A percentile compares a stretch with the other conserved stretches of the same genome.
These are phyloP conservation scores for Chaetodon auriga DNA, from an alignment of 2,113 vertebrate genomes.

Conservation along the genomic window DNA sequence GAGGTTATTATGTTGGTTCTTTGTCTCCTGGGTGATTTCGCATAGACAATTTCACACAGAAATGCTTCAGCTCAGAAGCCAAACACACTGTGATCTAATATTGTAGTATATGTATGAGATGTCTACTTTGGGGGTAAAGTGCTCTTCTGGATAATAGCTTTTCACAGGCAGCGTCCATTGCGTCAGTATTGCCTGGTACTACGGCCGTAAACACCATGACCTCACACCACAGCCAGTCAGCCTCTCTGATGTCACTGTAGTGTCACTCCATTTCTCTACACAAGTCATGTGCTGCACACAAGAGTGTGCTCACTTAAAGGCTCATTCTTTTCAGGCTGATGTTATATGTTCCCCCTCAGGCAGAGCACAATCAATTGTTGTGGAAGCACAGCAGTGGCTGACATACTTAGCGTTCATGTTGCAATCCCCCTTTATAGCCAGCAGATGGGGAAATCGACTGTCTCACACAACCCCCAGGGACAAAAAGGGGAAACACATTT, in stretches of 20 bases:
- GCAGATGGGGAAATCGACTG: conserved; percentile 66
- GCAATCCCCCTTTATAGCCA: conserved; percentile 48
- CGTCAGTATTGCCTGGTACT: conserved; percentile 55
- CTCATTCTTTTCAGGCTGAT: conserved; percentile 58
- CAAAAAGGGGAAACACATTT: conserved; percentile 32
- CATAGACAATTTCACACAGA: neutral
- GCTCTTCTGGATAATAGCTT: neutral
- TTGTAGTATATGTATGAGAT: neutral
- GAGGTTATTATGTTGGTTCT: neutral
- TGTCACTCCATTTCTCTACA: conserved; percentile 55
- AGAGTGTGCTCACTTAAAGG: conserved; percentile 50
- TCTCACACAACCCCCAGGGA: neutral
- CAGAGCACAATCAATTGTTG: conserved; percentile 40
- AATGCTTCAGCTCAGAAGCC: neutral
- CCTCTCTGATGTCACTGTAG: conserved; percentile 62
- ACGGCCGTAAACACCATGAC: conserved; percentile 62
- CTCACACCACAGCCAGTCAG: conserved; percentile 61
- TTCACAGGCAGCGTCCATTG: neutral
- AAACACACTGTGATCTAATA: neutral
- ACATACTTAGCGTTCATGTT: neutral
- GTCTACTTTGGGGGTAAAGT: neutral
- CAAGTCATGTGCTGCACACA: conserved; percentile 66
- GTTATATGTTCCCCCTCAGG: conserved; percentile 9
- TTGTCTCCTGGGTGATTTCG: neutral
- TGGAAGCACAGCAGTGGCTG: neutral